Evolutionary conservation across 2,888 invertebrate species (phyloP), one percentile per base, ranked within the genome.

Genomic region (Clunio marinus): DNA sequence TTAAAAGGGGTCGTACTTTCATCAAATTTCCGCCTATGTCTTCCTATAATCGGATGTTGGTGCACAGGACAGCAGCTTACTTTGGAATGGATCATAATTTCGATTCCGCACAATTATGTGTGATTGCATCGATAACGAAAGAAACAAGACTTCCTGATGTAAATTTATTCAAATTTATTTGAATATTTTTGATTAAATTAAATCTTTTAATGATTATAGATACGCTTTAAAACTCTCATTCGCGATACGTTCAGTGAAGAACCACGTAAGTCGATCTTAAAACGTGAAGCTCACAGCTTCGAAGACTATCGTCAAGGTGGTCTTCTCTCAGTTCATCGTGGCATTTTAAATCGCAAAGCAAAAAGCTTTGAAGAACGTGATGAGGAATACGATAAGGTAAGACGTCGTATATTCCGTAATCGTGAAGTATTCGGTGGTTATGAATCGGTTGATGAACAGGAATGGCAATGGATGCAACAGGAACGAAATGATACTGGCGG

Each of bases 61-160:
- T 96, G 1, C 97, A 97, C 77, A 87, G 96, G 32, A 91, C 93
- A 70, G 94, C 96, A 0, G 89, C 94, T 17, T 91, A 91, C 75
- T 96, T 96, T 80, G 94, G 95, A 69, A 87, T 97, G 83, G 91
- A 93, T 68, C 96, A 97, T 78, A 93, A 94, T 75, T 88, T 96
- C 22, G 96, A 96, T 80, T 85, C 88, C 70, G 83, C 86, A 15
- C 93, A 91, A 70, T 84, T 85, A 73, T 88, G 90, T 67, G 91
- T 93, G 67, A 86, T 94, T 67, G 91, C 92, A 0, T 91, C 93
- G 70, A 91, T 92, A 75, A 91, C 89, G 62, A 79, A 79, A 73
- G 74, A 74, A 70, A 78, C 78, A 17, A 77, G 79, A 72, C 76
- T 79, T 72, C 79, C 79, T 67, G 78, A 78, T 71, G 79, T 79